These are phyloP conservation scores for Drosophila kanekoi DNA, from an alignment of 2,888 invertebrate species.

Conservation along the genomic window DNA sequence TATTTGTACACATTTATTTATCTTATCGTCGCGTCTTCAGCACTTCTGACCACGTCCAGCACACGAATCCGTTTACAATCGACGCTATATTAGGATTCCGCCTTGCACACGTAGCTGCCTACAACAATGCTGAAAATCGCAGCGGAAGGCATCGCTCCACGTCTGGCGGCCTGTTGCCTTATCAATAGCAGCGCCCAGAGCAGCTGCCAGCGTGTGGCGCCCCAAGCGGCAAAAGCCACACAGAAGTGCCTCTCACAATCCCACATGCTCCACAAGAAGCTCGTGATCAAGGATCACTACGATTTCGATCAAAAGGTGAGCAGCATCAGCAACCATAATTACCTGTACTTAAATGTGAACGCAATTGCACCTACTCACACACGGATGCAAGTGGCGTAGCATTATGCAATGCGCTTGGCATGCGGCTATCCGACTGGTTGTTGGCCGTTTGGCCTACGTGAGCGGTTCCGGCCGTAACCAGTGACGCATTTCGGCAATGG, in stretches of 20 bases:
- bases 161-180: slow-evolving; percentile 67
- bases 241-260: slow-evolving; percentile 81
- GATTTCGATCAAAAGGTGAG: slow-evolving; percentile 91
- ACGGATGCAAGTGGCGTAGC: slow-evolving; percentile 19
- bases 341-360: slow-evolving; percentile 5
- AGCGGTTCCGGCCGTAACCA: slow-evolving; percentile 38
- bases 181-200: slow-evolving; percentile 66
- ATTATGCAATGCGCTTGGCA: slow-evolving; percentile 58
- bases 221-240: slow-evolving; percentile 64
- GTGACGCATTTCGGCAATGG: slow-evolving; percentile 48
- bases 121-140: slow-evolving; percentile 78
- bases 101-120: neutral
- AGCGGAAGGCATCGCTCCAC: slow-evolving; percentile 74
- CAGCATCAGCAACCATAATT: neutral
- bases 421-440: slow-evolving; percentile 25
- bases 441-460: slow-evolving; percentile 63
- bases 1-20: slow-evolving; percentile 23
- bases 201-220: slow-evolving; percentile 69
- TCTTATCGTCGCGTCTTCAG: slow-evolving; percentile 26
- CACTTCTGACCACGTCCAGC: slow-evolving; percentile 13
- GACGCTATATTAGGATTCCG: neutral
- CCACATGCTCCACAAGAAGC: slow-evolving; percentile 74
- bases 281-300: slow-evolving; percentile 90
- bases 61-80: slow-evolving; percentile 1
- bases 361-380: slow-evolving; percentile 1